These are phyloP conservation scores for Pseudomyrmex dendroicus DNA, from an alignment of 1,140 invertebrate species.

Conservation along the genomic window DNA sequence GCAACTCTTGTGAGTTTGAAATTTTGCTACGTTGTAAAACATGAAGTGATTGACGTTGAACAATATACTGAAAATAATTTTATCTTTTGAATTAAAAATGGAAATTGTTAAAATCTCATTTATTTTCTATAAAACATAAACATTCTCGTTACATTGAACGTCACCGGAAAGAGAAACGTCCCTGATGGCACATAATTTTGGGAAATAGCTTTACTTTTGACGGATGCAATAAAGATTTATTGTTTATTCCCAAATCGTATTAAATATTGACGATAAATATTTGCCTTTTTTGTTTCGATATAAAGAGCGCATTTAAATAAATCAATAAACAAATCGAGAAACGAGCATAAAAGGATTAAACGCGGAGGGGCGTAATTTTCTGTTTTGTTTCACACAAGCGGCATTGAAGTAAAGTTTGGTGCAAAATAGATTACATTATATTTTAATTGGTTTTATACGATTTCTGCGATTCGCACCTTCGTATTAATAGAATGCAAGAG, in stretches of 20 bases:
- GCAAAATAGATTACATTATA: slow-evolving; percentile 50
- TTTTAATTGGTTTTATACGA: slow-evolving; percentile 55
- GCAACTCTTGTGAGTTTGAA: background rate
- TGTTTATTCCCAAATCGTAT: background rate
- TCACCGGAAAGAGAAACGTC: too few species aligned
- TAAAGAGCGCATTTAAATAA: background rate
- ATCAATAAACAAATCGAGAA: background rate
- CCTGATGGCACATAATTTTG: background rate
- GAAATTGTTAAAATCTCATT: slow-evolving; percentile 7
- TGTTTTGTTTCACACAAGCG: slow-evolving; percentile 20
- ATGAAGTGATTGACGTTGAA: background rate
- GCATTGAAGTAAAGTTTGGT: background rate
- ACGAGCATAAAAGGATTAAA: slow-evolving; percentile 13
- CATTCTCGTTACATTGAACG: too few species aligned
- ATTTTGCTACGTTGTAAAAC: slow-evolving; percentile 9
- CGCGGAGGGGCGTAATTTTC: background rate
- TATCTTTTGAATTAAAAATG: background rate
- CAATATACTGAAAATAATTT: slow-evolving; percentile 2
- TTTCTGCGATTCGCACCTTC: slow-evolving; percentile 42
- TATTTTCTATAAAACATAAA: background rate
- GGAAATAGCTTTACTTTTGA: background rate
- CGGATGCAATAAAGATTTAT: slow-evolving; percentile 9
- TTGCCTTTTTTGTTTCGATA: background rate
- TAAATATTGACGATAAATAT: background rate
- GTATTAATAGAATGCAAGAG: slow-evolving; percentile 29